Evolutionary conservation across 1,140 invertebrate species (phyloP).

Genomic region (Cyphomyrmex costatus): DNA sequence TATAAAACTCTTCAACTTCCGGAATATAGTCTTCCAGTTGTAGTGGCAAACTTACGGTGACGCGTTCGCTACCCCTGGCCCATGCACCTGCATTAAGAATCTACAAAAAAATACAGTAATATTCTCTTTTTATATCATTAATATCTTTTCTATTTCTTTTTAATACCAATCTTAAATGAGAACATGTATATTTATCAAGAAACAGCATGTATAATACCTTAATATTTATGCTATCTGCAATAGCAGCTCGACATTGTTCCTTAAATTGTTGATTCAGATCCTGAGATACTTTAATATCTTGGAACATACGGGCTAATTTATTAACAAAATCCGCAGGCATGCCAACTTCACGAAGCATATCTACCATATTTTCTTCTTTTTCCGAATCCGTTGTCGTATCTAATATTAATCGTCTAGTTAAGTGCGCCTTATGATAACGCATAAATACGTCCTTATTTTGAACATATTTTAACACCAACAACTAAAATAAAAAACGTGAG

Average conservation of each 20-base stretch:
- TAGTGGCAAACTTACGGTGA: slow-evolving; percentile 97
- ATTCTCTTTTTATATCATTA: not conserved
- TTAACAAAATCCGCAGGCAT: slow-evolving; percentile 99
- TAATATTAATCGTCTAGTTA: slow-evolving; percentile 97
- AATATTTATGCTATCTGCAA: slow-evolving; percentile 92
- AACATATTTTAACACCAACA: slow-evolving; percentile 99
- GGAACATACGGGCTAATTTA: slow-evolving; percentile 98
- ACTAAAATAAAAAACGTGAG: slow-evolving; percentile 85
- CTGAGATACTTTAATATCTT: slow-evolving; percentile 99
- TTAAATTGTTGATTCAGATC: slow-evolving; percentile 99
- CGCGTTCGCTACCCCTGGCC: slow-evolving; percentile 97
- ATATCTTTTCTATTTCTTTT: not conserved
- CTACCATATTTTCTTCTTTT: slow-evolving; percentile 99
- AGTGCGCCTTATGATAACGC: slow-evolving; percentile 99
- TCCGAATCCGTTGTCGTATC: slow-evolving; percentile 99
- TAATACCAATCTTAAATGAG: not conserved
- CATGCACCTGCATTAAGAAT: slow-evolving; percentile 99
- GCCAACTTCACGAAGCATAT: slow-evolving; percentile 97
- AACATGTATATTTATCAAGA: not conserved
- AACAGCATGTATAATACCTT: slow-evolving; percentile 84
- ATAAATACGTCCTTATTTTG: slow-evolving; percentile 99
- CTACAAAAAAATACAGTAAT: slow-evolving; percentile 74
- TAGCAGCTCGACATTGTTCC: slow-evolving; percentile 88
- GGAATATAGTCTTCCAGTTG: slow-evolving; percentile 99
- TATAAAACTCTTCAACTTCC: slow-evolving; percentile 98